Conservation (phyloP, 2,797 vertebrate species). For the Manis pentadactyla region DNA sequence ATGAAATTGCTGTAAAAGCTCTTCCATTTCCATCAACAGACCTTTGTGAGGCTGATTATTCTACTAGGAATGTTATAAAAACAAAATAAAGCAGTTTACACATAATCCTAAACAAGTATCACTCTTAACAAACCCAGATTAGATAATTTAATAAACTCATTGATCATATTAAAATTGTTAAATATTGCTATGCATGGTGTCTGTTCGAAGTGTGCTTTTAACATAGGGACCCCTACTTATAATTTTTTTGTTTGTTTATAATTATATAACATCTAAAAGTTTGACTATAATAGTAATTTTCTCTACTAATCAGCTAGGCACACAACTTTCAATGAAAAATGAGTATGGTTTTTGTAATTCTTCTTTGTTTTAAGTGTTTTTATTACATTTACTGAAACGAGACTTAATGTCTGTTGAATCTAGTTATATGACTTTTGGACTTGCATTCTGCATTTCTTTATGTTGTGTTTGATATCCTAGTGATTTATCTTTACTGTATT, state of each 20-base stretch:
- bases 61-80: background rate
- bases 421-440: background rate
- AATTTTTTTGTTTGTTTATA: background rate
- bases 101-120: background rate
- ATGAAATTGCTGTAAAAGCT: background rate
- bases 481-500: background rate
- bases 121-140: background rate
- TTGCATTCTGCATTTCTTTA: background rate
- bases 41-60: background rate
- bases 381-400: background rate
- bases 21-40: background rate
- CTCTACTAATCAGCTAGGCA: background rate
- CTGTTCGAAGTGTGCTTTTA: background rate
- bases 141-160: background rate
- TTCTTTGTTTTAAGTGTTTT: background rate
- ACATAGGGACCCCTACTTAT: background rate
- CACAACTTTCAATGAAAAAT: background rate
- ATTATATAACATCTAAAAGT: slow-evolving; percentile 3
- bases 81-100: background rate
- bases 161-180: background rate
- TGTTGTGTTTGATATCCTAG: background rate
- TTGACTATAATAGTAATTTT: background rate
- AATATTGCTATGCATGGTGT: background rate
- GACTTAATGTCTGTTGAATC: background rate
- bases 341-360: background rate